Percentiles rank a stretch among this genome's conserved stretches.
These are phyloP conservation scores for Trididemnum miniatum DNA, from an alignment of 23 tunicate genomes.

Conservation along the genomic window DNA sequence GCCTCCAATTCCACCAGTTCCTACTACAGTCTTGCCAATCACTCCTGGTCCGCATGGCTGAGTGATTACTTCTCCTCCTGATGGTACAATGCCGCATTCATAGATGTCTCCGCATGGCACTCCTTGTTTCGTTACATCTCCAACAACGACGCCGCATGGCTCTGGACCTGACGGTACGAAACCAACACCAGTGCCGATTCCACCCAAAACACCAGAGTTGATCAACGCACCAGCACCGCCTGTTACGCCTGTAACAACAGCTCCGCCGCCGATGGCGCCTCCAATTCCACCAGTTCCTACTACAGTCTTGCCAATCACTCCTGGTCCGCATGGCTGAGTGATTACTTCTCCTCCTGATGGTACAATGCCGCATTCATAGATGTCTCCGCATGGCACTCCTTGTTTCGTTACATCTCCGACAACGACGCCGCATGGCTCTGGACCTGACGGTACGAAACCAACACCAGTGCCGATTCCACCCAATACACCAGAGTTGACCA, in stretches of 20 bases:
- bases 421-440: neutral
- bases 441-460: neutral
- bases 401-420: neutral
- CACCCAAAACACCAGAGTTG: neutral
- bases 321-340: neutral
- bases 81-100: neutral
- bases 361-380: neutral
- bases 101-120: constrained; percentile 1
- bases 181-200: neutral
- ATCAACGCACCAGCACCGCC: neutral
- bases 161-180: neutral
- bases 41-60: constrained; percentile 2
- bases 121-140: neutral
- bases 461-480: neutral
- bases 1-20: neutral
- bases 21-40: neutral
- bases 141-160: constrained; percentile 2
- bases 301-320: neutral
- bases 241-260: neutral
- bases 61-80: neutral
- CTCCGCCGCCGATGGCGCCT: neutral
- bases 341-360: neutral
- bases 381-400: neutral
- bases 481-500: neutral
- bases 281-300: neutral